Evolutionary conservation across 2,888 invertebrate genomes (phyloP).

Genomic region (Palloptera scutellata): DNA sequence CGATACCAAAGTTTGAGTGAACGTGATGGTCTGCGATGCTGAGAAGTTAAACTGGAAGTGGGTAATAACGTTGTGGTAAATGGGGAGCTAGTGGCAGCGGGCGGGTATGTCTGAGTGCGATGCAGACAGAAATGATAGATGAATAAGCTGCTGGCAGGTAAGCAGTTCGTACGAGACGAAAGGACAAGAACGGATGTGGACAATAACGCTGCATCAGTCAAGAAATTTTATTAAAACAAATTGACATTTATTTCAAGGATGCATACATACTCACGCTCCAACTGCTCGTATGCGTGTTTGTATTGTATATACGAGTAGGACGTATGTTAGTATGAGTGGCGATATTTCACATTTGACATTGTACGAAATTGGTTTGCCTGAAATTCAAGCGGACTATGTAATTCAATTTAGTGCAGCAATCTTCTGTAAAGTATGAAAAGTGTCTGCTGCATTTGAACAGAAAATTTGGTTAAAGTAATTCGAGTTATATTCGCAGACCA

Average conservation of each 20-base stretch:
- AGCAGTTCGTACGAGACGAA: not conserved
- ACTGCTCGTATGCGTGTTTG: too few species aligned
- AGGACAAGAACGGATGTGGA: not conserved
- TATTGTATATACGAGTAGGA: too few species aligned
- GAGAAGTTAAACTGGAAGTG: not conserved
- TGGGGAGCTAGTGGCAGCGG: not conserved
- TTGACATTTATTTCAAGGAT: conserved; percentile 16
- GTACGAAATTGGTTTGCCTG: too few species aligned
- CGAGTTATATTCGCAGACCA: too few species aligned
- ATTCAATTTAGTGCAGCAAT: too few species aligned
- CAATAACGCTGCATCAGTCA: conserved; percentile 15
- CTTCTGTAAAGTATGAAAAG: too few species aligned
- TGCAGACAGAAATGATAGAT: not conserved
- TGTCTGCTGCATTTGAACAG: too few species aligned
- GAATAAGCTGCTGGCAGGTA: not conserved
- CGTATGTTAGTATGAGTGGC: too few species aligned
- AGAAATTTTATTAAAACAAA: conserved; percentile 27
- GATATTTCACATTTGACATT: too few species aligned
- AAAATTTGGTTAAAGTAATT: too few species aligned
- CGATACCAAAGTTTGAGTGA: not conserved
- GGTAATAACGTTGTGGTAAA: too few species aligned
- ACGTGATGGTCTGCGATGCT: not conserved
- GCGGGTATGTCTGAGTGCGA: not conserved
- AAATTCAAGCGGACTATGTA: too few species aligned
- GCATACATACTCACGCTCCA: not conserved